Conservation (phyloP, 2,888 invertebrate genomes). For the Acholoe squamosa region DNA sequence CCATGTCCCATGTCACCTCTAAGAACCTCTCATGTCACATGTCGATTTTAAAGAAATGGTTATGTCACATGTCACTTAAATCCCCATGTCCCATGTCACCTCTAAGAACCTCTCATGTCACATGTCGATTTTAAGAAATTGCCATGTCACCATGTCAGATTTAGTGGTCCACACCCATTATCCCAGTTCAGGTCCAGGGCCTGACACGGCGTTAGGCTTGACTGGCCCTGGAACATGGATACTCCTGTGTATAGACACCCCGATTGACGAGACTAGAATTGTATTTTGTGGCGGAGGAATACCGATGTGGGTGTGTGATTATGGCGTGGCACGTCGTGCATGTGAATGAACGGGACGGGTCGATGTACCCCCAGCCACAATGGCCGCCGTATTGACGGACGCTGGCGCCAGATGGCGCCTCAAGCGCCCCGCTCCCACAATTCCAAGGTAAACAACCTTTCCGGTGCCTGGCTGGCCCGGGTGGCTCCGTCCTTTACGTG, state of each 20-base stretch:
- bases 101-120: no score
- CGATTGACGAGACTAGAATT: constrained; percentile 26
- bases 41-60: no score
- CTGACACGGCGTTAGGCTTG: neutral
- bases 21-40: no score
- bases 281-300: constrained; percentile 26
- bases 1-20: no score
- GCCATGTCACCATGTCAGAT: no score
- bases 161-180: no score
- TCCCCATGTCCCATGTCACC: no score
- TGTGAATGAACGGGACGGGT: neutral
- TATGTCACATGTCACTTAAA: no score
- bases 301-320: constrained; percentile 28
- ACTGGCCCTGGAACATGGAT: constrained; percentile 3
- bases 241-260: constrained; percentile 13
- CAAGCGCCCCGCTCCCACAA: constrained; percentile 26
- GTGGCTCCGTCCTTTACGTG: neutral
- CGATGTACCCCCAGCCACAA: neutral
- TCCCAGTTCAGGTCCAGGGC: neutral
- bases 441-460: constrained; percentile 26
- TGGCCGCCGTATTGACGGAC: constrained; percentile 43
- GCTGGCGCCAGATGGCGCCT: constrained; percentile 31
- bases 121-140: no score
- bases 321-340: constrained; percentile 7
- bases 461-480: neutral